Evolutionary conservation across 2,888 invertebrate genomes (phyloP), one percentile per base, ranked within the genome.

Genomic region (Crioceris asparagi): DNA sequence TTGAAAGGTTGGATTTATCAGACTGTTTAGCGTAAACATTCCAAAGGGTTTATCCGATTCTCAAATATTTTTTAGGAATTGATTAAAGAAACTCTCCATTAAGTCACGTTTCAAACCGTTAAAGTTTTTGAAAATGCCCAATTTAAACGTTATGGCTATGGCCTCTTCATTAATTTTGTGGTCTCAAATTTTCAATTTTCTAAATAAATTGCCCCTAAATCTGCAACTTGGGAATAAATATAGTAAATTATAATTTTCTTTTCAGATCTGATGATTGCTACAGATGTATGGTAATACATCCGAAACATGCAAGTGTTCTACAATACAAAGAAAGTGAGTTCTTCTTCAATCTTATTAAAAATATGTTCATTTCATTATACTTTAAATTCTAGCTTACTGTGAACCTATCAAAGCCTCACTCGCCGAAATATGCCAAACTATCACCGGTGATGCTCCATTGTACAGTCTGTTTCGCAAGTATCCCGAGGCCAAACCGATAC

Each of bases 241-340:
- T n/a, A n/a, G n/a, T n/a, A n/a, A 26, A 27, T 11, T 10, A 10
- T 11, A 36, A 17, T 33, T 38, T 38, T 35, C 40, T 41, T 74
- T 76, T 23, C 75, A 83, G 83, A 56, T 61, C 65, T 35, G 71
- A 73, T 17, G 74, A 74, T 50, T 85, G 84, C 62, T 80, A 76
- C 42, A 70, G 77, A 47, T 85, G 84, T 58, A 70, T 85, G 59
- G 82, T 81, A 32, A 80, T 85, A 54, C 79, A 83, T 52, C 76
- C 77, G 54, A 81, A 81, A 52, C 83, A 84, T 59, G 68, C 70
- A 49, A 82, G 83, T 53, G 81, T 85, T 2, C 67, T 85, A 39
- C 84, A 85, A 59, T 85, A 82, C 60, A 85, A 84, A 73, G 83
- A 84, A 66, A 81, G 84, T 84, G 61, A 80, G 83, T 75, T 50